A percentile compares a stretch with the other conserved stretches of the same genome.
Evolutionary conservation across 2,888 invertebrate species (phyloP).

Genomic region (Norana najaformis): DNA sequence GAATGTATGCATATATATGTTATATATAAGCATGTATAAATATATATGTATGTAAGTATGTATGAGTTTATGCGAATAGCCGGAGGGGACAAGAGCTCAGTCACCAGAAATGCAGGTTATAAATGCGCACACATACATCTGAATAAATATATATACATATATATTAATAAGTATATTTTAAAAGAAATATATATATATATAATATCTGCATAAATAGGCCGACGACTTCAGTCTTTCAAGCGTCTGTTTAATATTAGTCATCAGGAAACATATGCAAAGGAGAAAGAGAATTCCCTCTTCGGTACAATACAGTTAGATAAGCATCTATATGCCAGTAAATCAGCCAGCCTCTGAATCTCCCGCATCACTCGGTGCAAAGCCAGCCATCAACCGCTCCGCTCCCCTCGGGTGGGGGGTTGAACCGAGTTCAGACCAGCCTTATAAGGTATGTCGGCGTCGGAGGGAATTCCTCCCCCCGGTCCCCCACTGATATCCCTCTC

Average conservation of each 20-base stretch:
- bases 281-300: neutral
- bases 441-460: neutral
- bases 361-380: neutral
- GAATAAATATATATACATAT: neutral
- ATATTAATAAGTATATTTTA: neutral
- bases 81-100: neutral
- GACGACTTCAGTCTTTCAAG: neutral
- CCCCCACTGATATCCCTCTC: too few species aligned
- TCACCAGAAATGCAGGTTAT: too few species aligned
- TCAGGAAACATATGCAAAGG: neutral
- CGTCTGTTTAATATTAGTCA: constrained; percentile 1
- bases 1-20: too few species aligned
- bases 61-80: neutral
- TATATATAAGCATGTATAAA: too few species aligned
- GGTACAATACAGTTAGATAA: neutral
- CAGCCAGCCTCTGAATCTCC: neutral
- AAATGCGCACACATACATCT: too few species aligned
- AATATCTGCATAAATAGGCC: neutral
- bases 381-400: neutral
- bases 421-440: too few species aligned
- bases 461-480: neutral
- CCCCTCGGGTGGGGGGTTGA: neutral
- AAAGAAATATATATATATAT: too few species aligned
- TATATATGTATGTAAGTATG: neutral
- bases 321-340: neutral